Evolutionary conservation across 2,888 invertebrate species (phyloP).

Genomic region (Crepidodera aurea): DNA sequence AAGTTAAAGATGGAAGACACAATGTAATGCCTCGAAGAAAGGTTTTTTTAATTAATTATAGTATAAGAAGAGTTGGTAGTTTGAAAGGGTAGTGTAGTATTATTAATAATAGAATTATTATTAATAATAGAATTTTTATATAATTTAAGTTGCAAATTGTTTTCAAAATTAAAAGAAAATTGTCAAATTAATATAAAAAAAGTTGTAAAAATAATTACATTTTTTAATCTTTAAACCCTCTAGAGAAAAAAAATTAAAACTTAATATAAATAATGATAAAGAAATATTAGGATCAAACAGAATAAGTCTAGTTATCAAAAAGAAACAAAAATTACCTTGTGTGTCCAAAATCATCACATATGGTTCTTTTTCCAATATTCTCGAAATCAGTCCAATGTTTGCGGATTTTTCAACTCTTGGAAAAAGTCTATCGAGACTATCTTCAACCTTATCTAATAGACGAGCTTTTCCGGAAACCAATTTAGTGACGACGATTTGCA

Average conservation of each 20-base stretch:
- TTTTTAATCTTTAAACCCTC: no score
- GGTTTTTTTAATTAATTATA: no score
- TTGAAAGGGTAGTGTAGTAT: no score
- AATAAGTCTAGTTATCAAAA: neutral
- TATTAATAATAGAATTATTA: no score
- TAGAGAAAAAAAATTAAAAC: neutral
- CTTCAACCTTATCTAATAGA: constrained; percentile 69
- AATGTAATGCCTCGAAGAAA: no score
- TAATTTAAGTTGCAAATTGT: no score
- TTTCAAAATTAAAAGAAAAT: no score
- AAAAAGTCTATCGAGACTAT: constrained; percentile 75
- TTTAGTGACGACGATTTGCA: constrained; percentile 73
- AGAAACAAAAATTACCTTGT: constrained; percentile 51
- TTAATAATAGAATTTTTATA: no score
- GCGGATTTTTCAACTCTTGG: constrained; percentile 73
- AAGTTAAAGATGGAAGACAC: no score
- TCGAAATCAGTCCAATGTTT: constrained; percentile 76
- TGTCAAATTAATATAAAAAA: no score
- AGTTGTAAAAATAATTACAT: no score
- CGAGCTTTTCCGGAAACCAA: constrained; percentile 71
- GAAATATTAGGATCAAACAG: neutral
- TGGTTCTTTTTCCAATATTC: constrained; percentile 81
- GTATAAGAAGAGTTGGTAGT: no score
- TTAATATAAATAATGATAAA: neutral
- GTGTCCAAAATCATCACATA: constrained; percentile 74